Evolutionary conservation across 1,140 invertebrate species (phyloP), one percentile per base, ranked within the genome.

Genomic region (Drosophila pandora): DNA sequence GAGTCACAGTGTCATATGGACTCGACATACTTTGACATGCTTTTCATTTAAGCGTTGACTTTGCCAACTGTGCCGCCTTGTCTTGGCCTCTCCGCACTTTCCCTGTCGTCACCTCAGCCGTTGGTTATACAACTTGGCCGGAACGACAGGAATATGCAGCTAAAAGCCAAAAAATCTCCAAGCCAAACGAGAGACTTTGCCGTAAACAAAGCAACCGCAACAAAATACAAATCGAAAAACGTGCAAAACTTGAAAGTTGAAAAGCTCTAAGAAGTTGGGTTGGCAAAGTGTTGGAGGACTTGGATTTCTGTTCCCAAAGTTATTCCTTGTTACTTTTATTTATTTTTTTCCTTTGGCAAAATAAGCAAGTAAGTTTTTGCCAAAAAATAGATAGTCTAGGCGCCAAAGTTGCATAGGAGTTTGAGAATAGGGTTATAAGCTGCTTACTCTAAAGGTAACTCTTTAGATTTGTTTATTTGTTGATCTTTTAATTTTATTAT

Each of bases 1-100:
- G 41, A 62, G 50, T 78, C 69, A 50, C 59, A 75, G 82, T 75
- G 74, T 78, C 82, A 87, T 87, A 78, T 78, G 78, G 57, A 78
- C 77, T 65, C 77, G 82, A 76, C 82, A 79, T 64, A 82, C 82
- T 76, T 79, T 85, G 82, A 64, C 64, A 78, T 67, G 67, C 49
- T 56, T 83, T 81, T 81, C 78, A 81, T 81, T 83, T 77, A 50
- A 70, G 47, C 76, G 75, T 68, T 71, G 79, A 80, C 65, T 80
- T 61, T 56, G 63, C 63, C 73, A 77, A 67, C 76, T 71, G 68
- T 53, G 72, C 63, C 58, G 67, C 63, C 63, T 34, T 69, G 67
- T 57, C 63, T 49, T 68, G 39, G 6, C 48, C 22, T 30, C 5
- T 7, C 39, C 6, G 52, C 39, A 12, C 22, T 56, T 7, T 23